These are phyloP conservation scores for Saguinus imperator DNA, from an alignment of 2,113 vertebrate genomes.

Conservation along the genomic window DNA sequence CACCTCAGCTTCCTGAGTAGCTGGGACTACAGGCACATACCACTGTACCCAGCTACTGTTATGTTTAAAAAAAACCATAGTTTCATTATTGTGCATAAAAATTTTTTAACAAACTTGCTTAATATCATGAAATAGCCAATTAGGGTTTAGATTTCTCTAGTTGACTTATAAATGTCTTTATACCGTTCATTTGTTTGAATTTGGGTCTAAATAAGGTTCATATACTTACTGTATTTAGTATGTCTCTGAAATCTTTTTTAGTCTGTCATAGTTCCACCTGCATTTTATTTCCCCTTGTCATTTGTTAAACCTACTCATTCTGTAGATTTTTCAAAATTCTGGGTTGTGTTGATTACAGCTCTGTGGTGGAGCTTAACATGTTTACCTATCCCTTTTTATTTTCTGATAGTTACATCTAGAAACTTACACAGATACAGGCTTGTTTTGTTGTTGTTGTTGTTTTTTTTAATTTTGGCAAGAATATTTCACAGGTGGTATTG, in stretches of 20 bases:
- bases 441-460: constrained; percentile 27
- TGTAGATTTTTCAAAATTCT: neutral
- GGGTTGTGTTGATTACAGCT: neutral
- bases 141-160: neutral
- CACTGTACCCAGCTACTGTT: too few species aligned
- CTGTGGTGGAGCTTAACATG: neutral
- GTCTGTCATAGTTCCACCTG: neutral
- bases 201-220: neutral
- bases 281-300: constrained; percentile 23
- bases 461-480: constrained; percentile 29
- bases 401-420: neutral
- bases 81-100: neutral
- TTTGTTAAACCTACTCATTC: constrained; percentile 22
- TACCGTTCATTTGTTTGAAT: neutral
- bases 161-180: constrained; percentile 24
- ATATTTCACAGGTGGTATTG: neutral
- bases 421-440: neutral
- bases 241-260: constrained; percentile 15
- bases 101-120: neutral
- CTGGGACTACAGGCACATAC: too few species aligned
- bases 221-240: neutral
- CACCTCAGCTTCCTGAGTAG: too few species aligned
- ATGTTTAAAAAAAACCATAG: neutral
- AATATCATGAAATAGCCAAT: neutral
- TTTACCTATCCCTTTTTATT: constrained; percentile 22